Evolutionary conservation across 2,113 vertebrate species (phyloP).

Genomic region (Podarcis muralis): DNA sequence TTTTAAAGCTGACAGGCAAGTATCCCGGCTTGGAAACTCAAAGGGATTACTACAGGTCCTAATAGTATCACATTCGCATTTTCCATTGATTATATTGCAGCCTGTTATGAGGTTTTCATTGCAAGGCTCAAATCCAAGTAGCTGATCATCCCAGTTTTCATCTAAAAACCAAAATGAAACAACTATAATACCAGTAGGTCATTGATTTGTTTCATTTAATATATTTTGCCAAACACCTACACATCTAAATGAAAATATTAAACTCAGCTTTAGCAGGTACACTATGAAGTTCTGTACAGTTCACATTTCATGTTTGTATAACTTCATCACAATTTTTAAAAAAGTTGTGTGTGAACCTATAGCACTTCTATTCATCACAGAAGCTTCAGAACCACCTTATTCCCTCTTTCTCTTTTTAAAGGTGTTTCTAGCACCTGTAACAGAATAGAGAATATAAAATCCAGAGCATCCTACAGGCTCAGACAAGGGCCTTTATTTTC

Average conservation of each 20-base stretch:
- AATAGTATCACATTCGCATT: constrained; percentile 87
- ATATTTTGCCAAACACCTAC: fast-evolving
- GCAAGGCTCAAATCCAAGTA: constrained; percentile 90
- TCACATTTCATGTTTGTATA: neutral
- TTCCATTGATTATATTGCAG: constrained; percentile 92
- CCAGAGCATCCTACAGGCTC: neutral
- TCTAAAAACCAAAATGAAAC: constrained; percentile 78
- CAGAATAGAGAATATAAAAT: neutral
- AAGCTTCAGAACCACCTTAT: neutral
- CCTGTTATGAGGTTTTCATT: constrained; percentile 91
- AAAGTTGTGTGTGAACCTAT: neutral
- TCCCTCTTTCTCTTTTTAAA: neutral
- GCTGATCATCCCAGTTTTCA: constrained; percentile 92
- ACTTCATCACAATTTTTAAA: neutral
- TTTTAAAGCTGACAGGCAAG: constrained; percentile 85
- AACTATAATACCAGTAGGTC: constrained; percentile 21
- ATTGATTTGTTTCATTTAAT: too few species aligned
- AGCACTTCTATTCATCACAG: neutral
- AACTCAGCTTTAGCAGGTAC: neutral
- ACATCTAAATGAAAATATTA: constrained; percentile 11
- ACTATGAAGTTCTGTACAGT: neutral
- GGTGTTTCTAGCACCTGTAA: neutral
- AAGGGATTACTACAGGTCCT: constrained; percentile 90
- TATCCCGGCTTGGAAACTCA: constrained; percentile 86
- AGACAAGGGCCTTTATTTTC: neutral